These are phyloP conservation scores for Aphis gossypii DNA, from an alignment of 1,140 invertebrate genomes.

Conservation along the genomic window DNA sequence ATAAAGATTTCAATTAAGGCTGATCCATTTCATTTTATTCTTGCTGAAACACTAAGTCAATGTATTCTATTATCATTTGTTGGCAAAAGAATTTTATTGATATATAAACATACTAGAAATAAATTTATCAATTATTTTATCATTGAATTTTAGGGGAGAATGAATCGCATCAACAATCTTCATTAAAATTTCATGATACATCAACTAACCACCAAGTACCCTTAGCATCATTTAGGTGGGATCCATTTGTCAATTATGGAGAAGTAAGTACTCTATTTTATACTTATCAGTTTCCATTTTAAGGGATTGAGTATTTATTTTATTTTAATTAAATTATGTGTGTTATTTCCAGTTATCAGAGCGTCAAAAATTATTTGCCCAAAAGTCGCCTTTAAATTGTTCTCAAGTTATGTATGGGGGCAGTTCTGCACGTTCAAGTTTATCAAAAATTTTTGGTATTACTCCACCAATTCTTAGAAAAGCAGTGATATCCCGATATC, in stretches of 20 bases:
- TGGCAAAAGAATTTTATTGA: not conserved
- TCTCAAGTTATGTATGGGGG: slow-evolving; percentile 53
- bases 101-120: not conserved
- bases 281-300: not conserved
- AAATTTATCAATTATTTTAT: not conserved
- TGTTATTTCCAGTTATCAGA: slow-evolving; percentile 39
- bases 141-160: slow-evolving; percentile 11
- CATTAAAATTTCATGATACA: slow-evolving; percentile 2
- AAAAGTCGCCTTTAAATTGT: slow-evolving; percentile 48
- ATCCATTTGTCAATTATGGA: slow-evolving; percentile 51
- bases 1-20: not conserved
- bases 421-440: slow-evolving; percentile 34
- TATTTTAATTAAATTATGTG: not conserved
- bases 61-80: not conserved
- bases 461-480: slow-evolving; percentile 53
- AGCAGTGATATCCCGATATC: slow-evolving; percentile 39
- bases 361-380: slow-evolving; percentile 49
- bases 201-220: not conserved
- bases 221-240: slow-evolving; percentile 50
- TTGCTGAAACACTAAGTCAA: not conserved
- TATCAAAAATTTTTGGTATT: slow-evolving; percentile 42
- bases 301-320: not conserved
- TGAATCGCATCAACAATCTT: slow-evolving; percentile 21
- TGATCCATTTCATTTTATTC: not conserved
- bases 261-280: slow-evolving; percentile 28